Conservation (phyloP, 2,888 invertebrate species). For the Linnaemya tessellans region DNA sequence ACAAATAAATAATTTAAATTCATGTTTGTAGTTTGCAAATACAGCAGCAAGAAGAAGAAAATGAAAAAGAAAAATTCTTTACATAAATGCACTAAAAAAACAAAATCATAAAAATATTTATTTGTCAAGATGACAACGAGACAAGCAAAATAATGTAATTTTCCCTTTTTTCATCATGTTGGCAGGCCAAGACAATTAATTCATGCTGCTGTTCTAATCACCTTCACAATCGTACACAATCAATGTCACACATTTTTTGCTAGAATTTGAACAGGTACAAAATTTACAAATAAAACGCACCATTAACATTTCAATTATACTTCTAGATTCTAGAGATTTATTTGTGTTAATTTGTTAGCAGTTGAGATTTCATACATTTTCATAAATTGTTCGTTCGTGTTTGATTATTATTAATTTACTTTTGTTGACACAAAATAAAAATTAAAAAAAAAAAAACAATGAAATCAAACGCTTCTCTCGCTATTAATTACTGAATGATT, state of each 20-base stretch:
- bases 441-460: no score
- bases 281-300: not conserved
- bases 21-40: slow-evolving; percentile 19
- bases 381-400: not conserved
- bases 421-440: slow-evolving; percentile 14
- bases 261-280: slow-evolving; percentile 36
- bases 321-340: slow-evolving; percentile 21
- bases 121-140: slow-evolving; percentile 44
- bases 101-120: not conserved
- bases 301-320: not conserved
- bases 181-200: not conserved
- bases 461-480: not conserved
- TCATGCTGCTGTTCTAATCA: not conserved
- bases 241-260: slow-evolving; percentile 23
- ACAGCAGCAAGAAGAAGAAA: not conserved
- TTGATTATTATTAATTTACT: slow-evolving; percentile 14
- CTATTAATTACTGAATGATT: not conserved
- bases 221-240: not conserved
- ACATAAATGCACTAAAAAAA: not conserved
- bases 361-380: not conserved
- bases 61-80: slow-evolving; percentile 8
- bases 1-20: slow-evolving; percentile 2
- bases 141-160: slow-evolving; percentile 19
- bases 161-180: slow-evolving; percentile 23
- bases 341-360: slow-evolving; percentile 46